These are phyloP conservation scores for Pachypeltis micranthus DNA, from an alignment of 1,140 invertebrate species.

Conservation along the genomic window DNA sequence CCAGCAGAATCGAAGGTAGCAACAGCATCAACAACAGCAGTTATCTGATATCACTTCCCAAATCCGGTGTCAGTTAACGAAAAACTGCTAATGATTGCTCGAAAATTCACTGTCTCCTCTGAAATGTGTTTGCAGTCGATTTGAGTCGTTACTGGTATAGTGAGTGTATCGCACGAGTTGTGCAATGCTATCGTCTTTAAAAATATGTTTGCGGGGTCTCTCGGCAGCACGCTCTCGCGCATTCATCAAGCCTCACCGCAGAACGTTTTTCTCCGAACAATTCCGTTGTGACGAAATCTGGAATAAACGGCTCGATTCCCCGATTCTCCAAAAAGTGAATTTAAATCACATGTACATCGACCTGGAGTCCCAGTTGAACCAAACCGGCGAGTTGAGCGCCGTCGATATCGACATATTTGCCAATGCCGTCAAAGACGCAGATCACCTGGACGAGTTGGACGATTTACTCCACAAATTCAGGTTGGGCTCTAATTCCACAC, in stretches of 20 bases:
- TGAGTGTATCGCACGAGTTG: no score
- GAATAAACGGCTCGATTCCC: conserved; percentile 45
- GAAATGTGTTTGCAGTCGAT: background rate
- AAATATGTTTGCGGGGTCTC: background rate
- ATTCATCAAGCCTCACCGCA: background rate
- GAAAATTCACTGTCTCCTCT: no score
- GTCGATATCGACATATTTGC: conserved; percentile 64
- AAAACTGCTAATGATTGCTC: no score
- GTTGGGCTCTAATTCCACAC: conserved; percentile 49
- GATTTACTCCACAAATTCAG: conserved; percentile 57
- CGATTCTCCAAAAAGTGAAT: conserved; percentile 50
- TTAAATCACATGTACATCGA: conserved; percentile 47
- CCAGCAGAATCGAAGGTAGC: no score
- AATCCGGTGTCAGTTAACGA: no score
- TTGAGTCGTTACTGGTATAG: background rate
- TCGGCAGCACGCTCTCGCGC: background rate
- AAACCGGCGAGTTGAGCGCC: conserved; percentile 43
- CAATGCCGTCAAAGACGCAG: conserved; percentile 42
- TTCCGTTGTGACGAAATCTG: conserved; percentile 54
- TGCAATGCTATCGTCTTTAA: background rate
- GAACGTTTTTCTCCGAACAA: conserved; percentile 43
- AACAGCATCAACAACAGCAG: no score
- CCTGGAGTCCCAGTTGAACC: conserved; percentile 45
- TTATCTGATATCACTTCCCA: no score
- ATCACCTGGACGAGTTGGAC: conserved; percentile 50